Percentiles rank a stretch among this genome's conserved stretches.
Conservation (phyloP, 2,797 vertebrate genomes). For the Sebastes miniatus region DNA sequence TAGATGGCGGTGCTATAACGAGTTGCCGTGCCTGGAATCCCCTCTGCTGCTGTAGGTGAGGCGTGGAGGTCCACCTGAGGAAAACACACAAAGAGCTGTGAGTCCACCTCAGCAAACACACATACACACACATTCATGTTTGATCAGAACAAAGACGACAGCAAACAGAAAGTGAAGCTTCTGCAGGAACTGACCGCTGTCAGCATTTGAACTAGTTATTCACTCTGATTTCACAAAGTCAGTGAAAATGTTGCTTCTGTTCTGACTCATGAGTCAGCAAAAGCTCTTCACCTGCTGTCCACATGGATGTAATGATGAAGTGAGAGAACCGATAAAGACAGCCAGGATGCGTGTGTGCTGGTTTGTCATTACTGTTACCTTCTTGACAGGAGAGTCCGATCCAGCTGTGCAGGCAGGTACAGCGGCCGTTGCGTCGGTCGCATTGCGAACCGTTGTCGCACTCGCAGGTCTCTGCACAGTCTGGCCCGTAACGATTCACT, state of each 20-base stretch:
- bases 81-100: slow-evolving; percentile 23
- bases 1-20: slow-evolving; percentile 61
- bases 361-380: slow-evolving; percentile 74
- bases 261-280: slow-evolving; percentile 8
- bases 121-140: not conserved
- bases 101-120: slow-evolving; percentile 64
- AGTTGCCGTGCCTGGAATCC: slow-evolving; percentile 53
- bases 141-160: slow-evolving; percentile 22
- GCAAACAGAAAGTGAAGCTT: slow-evolving; percentile 24
- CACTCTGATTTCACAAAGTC: slow-evolving; percentile 49
- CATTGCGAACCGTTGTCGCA: slow-evolving; percentile 85
- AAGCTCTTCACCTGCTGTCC: slow-evolving; percentile 19
- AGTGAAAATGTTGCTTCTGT: slow-evolving; percentile 36
- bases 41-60: slow-evolving; percentile 42
- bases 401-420: slow-evolving; percentile 83
- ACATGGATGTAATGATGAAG: not conserved
- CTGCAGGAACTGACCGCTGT: slow-evolving; percentile 27
- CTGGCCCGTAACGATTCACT: slow-evolving; percentile 83
- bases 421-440: slow-evolving; percentile 82
- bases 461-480: slow-evolving; percentile 84
- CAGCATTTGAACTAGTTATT: slow-evolving; percentile 53
- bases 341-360: not conserved
- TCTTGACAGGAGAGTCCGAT: slow-evolving; percentile 86
- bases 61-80: slow-evolving; percentile 69
- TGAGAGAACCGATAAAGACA: not conserved